These are phyloP conservation scores for Corythucha ciliata DNA, from an alignment of 2,888 invertebrate species.

Conservation along the genomic window DNA sequence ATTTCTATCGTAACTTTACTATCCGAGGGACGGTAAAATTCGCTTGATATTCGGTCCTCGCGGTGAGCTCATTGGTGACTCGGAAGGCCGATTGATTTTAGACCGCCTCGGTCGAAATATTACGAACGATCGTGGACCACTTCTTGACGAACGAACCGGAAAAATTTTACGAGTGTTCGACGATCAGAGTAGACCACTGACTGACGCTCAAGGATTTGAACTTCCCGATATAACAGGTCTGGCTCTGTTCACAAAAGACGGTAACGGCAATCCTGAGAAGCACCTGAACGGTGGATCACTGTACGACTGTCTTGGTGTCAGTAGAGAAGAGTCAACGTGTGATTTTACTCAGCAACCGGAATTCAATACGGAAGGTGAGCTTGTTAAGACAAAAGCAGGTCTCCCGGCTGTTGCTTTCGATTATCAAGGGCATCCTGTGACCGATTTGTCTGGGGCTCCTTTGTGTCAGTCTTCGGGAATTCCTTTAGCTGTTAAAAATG, in stretches of 20 bases:
- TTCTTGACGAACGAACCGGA: conserved; percentile 3
- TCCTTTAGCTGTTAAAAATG: conserved; percentile 17
- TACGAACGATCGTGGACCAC: conserved; percentile 4
- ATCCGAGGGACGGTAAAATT: conserved; percentile 10
- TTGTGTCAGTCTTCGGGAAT: conserved; percentile 21
- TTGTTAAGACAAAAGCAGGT: conserved; percentile 10
- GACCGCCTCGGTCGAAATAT: conserved; percentile 12
- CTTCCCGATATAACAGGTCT: conserved; percentile 22
- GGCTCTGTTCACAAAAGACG: conserved; percentile 18
- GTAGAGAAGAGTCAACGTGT: conserved; percentile 11
- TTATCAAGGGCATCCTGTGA: conserved; percentile 23
- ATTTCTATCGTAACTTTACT: too few species aligned
- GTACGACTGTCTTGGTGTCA: conserved; percentile 18
- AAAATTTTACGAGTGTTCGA: conserved; percentile 21
- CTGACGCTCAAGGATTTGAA: conserved; percentile 23
- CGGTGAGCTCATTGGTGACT: conserved; percentile 16
- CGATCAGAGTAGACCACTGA: conserved; percentile 22
- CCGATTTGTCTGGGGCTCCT: conserved; percentile 23
- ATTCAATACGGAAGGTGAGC: conserved; percentile 1
- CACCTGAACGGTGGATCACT: conserved; percentile 18
- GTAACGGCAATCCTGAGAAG: conserved; percentile 8
- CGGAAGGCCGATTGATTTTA: conserved; percentile 5
- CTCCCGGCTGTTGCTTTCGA: conserved; percentile 25
- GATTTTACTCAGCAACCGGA: conserved; percentile 14
- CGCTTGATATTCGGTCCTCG: conserved; percentile 16